Evolutionary conservation across 2,797 vertebrate species (phyloP).

Genomic region (Paguma larvata): DNA sequence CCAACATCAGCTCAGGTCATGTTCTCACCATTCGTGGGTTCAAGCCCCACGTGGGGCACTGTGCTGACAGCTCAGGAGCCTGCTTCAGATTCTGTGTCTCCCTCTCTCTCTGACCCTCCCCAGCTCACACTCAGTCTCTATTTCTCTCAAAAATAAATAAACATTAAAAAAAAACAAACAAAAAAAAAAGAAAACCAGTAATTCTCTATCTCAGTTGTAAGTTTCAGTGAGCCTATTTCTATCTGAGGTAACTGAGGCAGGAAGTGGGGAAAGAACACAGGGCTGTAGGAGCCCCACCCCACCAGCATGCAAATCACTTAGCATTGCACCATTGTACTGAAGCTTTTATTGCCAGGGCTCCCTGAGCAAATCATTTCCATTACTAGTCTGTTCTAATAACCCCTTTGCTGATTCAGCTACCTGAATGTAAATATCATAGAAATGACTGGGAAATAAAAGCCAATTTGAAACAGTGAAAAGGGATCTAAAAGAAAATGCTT

Average conservation of each 20-base stretch:
- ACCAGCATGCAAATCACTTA: conserved; percentile 33
- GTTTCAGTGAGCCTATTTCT: neutral
- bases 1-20: no score
- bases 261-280: neutral
- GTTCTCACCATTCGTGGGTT: no score
- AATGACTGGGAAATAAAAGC: conserved; percentile 60
- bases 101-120: no score
- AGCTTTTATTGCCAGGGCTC: conserved; percentile 11
- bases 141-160: no score
- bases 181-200: neutral
- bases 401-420: conserved; percentile 68
- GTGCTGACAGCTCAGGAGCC: no score
- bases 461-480: conserved; percentile 59
- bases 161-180: no score
- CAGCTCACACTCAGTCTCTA: no score
- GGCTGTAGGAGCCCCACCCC: neutral
- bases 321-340: neutral
- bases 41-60: no score
- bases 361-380: conserved; percentile 67
- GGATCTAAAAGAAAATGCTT: conserved; percentile 59
- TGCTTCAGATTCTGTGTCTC: no score
- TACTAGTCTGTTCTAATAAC: conserved; percentile 64
- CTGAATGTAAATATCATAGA: conserved; percentile 74
- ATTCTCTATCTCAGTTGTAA: neutral
- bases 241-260: neutral